Evolutionary conservation across 2,888 invertebrate genomes (phyloP), one percentile per base, ranked within the genome.

Genomic region (Leptarthrus brevirostris): DNA sequence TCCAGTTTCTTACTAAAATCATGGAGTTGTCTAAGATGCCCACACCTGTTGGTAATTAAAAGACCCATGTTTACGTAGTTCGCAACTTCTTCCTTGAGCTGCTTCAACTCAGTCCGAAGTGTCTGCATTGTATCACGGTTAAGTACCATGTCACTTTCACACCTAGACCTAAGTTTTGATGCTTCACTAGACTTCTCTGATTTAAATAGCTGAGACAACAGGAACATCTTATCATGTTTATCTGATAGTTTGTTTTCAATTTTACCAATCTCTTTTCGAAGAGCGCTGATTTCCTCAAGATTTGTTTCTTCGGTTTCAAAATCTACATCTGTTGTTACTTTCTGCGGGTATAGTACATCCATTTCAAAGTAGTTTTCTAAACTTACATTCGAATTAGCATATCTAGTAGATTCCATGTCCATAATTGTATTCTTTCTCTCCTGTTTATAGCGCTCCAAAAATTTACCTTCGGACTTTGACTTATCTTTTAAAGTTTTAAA

Each of bases 1-100:
- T 54, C 18, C 30, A 56, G 3, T 30, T 56, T 56, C 14, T 56
- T 30, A n/a, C 8, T 26, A 30, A 34, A 26, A 2, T 56, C 56
- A 3, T 56, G 30, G 1, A 56, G 12, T 30, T 56, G 26, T 4
- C 26, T 30, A 16, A 56, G 24, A 2, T 56, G 26, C 16, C 26
- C 56, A 16, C 30, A 56, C 12, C 30, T 24, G 14, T 30, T 30
- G n/a, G 56, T 30, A 16, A 56, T 56, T n/a, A 56, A 10, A 6
- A 30, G 16, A 56, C 16, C 56, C 14, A 56, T 26, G n/a, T 56
- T 56, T 0, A 56, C 26, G 8, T 56, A 56, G n/a, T 56, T 56
- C 3, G 2, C 16, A 2, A 56, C n/a, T 30, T 54, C 54, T n/a
- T 54, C 54, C 30, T 56, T 56, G 14, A 56, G 30, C 10, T 14